Evolutionary conservation across 2,888 invertebrate genomes (phyloP).

Genomic region (Drosophila maculinotata): DNA sequence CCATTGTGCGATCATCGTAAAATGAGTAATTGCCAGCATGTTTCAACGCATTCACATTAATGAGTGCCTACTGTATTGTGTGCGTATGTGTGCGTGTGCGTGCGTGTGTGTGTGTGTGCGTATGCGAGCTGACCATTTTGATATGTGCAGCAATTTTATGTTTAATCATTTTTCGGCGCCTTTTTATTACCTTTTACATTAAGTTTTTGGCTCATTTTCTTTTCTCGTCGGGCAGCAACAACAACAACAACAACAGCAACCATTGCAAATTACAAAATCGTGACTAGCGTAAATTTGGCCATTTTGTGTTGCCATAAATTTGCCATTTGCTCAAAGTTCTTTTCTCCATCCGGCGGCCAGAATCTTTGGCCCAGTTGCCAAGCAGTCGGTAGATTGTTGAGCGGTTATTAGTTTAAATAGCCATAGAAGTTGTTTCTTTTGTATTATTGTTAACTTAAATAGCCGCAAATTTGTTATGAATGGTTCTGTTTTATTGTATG

Average conservation of each 20-base stretch:
- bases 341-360: slow-evolving; percentile 16
- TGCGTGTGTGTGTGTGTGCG: slow-evolving; percentile 9
- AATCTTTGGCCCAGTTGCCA: slow-evolving; percentile 28
- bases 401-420: slow-evolving; percentile 73
- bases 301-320: slow-evolving; percentile 65
- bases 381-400: slow-evolving; percentile 46
- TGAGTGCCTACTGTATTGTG: slow-evolving; percentile 58
- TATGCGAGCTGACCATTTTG: slow-evolving; percentile 31
- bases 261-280: slow-evolving; percentile 80
- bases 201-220: slow-evolving; percentile 53
- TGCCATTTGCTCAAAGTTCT: slow-evolving; percentile 54
- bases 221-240: slow-evolving; percentile 21
- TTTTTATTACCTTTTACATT: slow-evolving; percentile 68
- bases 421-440: slow-evolving; percentile 42
- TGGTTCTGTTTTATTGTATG: not conserved
- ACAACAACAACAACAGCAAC: slow-evolving; percentile 41
- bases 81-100: slow-evolving; percentile 23
- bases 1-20: slow-evolving; percentile 75
- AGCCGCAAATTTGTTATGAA: slow-evolving; percentile 53
- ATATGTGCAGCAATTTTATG: slow-evolving; percentile 72
- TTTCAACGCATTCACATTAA: slow-evolving; percentile 75
- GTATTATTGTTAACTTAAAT: slow-evolving; percentile 40
- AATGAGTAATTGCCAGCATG: slow-evolving; percentile 82
- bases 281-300: slow-evolving; percentile 78
- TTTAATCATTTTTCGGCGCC: slow-evolving; percentile 74